Percentiles rank a stretch among this genome's conserved stretches.
Conservation (phyloP, 2,888 invertebrate genomes). For the Lithophane socia region DNA sequence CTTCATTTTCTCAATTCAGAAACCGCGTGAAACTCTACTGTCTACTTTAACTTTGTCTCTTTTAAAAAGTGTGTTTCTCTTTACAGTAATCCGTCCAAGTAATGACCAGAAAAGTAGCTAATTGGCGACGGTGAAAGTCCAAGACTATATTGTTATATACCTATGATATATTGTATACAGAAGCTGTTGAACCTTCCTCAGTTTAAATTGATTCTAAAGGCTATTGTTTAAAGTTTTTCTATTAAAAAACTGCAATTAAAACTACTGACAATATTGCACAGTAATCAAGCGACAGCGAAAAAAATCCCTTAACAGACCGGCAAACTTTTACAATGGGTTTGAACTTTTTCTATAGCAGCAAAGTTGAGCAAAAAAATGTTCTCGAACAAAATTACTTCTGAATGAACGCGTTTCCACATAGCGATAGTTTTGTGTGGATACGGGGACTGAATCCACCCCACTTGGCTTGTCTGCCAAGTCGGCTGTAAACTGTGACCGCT, state of each 20-base stretch:
- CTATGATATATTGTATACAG: too few species aligned
- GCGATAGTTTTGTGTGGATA: conserved; percentile 21
- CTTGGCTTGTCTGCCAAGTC: conserved; percentile 40
- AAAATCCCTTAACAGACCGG: neutral
- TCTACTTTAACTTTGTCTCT: too few species aligned
- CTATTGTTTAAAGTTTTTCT: neutral
- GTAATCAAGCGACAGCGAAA: conserved; percentile 4
- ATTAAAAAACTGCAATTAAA: conserved; percentile 16
- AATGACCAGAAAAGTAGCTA: too few species aligned
- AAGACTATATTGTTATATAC: too few species aligned
- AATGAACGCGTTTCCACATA: conserved; percentile 38
- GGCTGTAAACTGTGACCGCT: conserved; percentile 13
- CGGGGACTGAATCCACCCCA: conserved; percentile 4
- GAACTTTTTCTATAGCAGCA: conserved; percentile 7
- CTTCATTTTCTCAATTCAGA: too few species aligned
- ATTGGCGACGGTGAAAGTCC: too few species aligned
- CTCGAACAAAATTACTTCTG: conserved; percentile 49
- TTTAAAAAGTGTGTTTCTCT: too few species aligned
- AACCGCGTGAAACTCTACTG: too few species aligned
- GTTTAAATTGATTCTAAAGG: neutral
- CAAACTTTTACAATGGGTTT: conserved; percentile 20
- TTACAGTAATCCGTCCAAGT: too few species aligned
- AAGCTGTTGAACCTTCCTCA: too few species aligned
- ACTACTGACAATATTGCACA: conserved; percentile 16
- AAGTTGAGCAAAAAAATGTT: conserved; percentile 17